phyloP scores from a whole-genome alignment of 2,888 invertebrate genomes.

The Flabesymbios commensalis region DNA sequence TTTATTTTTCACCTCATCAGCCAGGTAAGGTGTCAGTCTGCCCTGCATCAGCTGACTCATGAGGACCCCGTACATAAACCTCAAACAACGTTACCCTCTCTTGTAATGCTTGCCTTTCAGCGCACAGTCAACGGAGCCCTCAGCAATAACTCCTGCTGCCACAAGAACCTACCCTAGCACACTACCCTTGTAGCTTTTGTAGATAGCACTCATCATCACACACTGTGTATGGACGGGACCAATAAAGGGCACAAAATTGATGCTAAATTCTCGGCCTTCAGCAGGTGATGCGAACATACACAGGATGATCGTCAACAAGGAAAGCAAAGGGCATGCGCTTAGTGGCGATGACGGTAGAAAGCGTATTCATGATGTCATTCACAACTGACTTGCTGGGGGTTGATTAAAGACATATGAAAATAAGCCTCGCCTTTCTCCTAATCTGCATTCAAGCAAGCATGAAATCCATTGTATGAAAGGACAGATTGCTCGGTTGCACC shows the following conservation, averaged over 20 bases:
- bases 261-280: neutral
- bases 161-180: conserved; percentile 1
- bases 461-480: neutral
- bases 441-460: neutral
- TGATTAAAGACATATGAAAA: neutral
- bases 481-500: neutral
- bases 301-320: neutral
- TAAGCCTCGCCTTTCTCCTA: neutral
- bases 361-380: neutral
- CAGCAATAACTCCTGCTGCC: neutral
- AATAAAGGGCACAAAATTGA: neutral
- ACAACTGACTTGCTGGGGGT: neutral
- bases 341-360: neutral
- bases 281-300: neutral
- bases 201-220: conserved; percentile 10
- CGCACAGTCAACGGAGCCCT: neutral
- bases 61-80: too few relatives aligned
- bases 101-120: too few relatives aligned
- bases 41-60: too few relatives aligned
- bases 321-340: neutral
- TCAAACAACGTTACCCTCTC: too few relatives aligned
- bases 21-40: too few relatives aligned
- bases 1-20: too few relatives aligned
- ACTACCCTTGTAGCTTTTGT: conserved; percentile 4
- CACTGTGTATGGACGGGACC: neutral